Evolutionary conservation across 1,140 invertebrate species (phyloP), one percentile per base, ranked within the genome.

Genomic region (Sipha flava): DNA sequence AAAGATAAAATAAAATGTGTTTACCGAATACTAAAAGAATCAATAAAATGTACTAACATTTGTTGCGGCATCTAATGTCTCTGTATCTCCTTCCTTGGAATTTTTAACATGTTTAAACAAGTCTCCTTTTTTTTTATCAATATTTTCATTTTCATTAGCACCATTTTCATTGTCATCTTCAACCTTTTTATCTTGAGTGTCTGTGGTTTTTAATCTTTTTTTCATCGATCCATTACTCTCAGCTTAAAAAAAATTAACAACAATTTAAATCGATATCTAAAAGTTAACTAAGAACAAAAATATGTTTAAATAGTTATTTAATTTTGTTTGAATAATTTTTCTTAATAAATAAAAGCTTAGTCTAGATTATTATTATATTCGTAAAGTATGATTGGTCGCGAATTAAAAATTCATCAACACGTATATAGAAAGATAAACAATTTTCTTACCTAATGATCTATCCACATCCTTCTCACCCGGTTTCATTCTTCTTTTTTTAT

Each of bases 91-190:
- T 10, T 79, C 80, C 23, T 90, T 89, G 0, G 93, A 89, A 82
- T 95, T 90, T 82, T 92, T 91, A 1, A 97, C 91, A 85, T 97
- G 95, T 85, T 97, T 91, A 85, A 92, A 97, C 54, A 92, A 87
- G 64, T 95, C 92, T 2, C 91, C 88, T 40, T 89, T 88, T 40
- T 89, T 87, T 7, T 88, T 84, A 10, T 88, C 84, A 7, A 88
- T 83, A 16, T 85, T 83, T 34, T 89, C 87, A 52, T 84, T 83
- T 7, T 88, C 85, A 10, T 88, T 84, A 9, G 88, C 83, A 18
- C 85, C 83, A 5, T 86, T 84, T n/a, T 86, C 87, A 2, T 86
- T 85, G 16, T 88, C 86, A 18, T 88, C 86, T 2, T 87, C 87
- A 0, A 85, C 84, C 0, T 89, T 84, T 16, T 90, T 85, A 79